Percentiles rank a stretch among this genome's conserved stretches.
Conservation (phyloP, 1,140 invertebrate genomes). For the Panulirus ornatus region DNA sequence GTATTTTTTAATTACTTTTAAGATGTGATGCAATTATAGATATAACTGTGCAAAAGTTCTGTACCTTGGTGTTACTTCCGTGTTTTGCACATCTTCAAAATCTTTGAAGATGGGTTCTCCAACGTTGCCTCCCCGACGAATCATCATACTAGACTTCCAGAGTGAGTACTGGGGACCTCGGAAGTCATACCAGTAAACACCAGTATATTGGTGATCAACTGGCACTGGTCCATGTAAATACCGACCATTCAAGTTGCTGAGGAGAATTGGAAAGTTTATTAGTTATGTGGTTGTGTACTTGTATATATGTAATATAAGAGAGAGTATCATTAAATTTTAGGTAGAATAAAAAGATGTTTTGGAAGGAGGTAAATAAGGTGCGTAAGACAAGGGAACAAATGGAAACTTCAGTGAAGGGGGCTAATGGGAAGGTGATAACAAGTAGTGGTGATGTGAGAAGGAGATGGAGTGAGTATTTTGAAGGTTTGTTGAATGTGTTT, state of each 20-base stretch:
- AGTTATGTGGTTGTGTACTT: too few relatives aligned
- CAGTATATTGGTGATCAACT: slow-evolving; percentile 80
- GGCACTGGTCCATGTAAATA: slow-evolving; percentile 81
- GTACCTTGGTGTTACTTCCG: slow-evolving; percentile 45
- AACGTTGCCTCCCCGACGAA: slow-evolving; percentile 79
- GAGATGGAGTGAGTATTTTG: too few relatives aligned
- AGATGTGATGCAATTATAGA: neutral
- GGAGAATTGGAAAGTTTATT: too few relatives aligned
- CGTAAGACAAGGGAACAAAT: too few relatives aligned
- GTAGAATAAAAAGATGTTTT: too few relatives aligned
- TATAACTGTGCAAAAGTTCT: neutral
- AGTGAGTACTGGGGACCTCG: slow-evolving; percentile 81
- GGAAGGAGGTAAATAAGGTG: too few relatives aligned
- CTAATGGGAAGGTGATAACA: too few relatives aligned
- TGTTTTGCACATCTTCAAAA: slow-evolving; percentile 18
- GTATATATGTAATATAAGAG: too few relatives aligned
- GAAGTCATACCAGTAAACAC: slow-evolving; percentile 83
- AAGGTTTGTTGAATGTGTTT: too few relatives aligned
- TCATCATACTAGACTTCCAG: slow-evolving; percentile 81
- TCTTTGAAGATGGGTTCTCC: slow-evolving; percentile 50
- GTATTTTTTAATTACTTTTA: neutral
- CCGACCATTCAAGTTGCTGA: slow-evolving; percentile 82
- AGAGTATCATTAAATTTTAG: too few relatives aligned
- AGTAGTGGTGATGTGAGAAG: too few relatives aligned
- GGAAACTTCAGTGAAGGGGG: too few relatives aligned